Evolutionary conservation across 1,140 invertebrate species (phyloP), one percentile per base, ranked within the genome.

Genomic region (Pollicipes pollicipes): DNA sequence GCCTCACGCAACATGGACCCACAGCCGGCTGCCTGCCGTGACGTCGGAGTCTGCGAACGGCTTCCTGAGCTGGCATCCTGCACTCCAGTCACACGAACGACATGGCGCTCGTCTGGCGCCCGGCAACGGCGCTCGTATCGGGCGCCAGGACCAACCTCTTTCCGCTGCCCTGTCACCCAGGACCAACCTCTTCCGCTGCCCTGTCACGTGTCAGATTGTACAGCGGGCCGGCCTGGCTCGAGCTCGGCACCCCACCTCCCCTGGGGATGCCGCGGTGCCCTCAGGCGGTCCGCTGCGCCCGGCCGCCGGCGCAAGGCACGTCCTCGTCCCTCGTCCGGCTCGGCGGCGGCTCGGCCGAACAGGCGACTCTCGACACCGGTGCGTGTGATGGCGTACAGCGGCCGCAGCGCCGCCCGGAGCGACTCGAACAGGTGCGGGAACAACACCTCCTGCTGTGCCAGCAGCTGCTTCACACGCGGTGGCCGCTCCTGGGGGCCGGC

Each of bases 381-480:
- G 67, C 77, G 79, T 78, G 82, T 82, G 73, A 87, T 83, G 73
- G 84, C 83, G 76, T 90, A 86, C 66, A 91, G 78, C 0, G 89
- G 88, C 75, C 85, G 83, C 27, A 91, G 78, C 6, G 89, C 88
- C 1, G 85, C 83, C 66, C 84, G 82, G 30, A 91, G 76, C 68
- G 86, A 88, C 75, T 82, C 81, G 75, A 87, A 90, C 0, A 91
- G 76, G 29, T 83, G 82, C 0, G 89, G 89, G 77, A 88, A 88
- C 1, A 87, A 76, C n/a, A 88, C 82, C 78, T 91, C 89, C 73
- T 90, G 89, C 74, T 87, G 84, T 24, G 86, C 85, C 30, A 90
- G 79, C 26, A 90, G 77, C 77, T 90, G 88, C 74, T 88, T 88
- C n/a, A n/a, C 58, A 84, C 85, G 70, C 84, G 78, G 74, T 86